phyloP scores from a whole-genome alignment of 1,140 invertebrate species.

The Conopomorpha cramerella region DNA sequence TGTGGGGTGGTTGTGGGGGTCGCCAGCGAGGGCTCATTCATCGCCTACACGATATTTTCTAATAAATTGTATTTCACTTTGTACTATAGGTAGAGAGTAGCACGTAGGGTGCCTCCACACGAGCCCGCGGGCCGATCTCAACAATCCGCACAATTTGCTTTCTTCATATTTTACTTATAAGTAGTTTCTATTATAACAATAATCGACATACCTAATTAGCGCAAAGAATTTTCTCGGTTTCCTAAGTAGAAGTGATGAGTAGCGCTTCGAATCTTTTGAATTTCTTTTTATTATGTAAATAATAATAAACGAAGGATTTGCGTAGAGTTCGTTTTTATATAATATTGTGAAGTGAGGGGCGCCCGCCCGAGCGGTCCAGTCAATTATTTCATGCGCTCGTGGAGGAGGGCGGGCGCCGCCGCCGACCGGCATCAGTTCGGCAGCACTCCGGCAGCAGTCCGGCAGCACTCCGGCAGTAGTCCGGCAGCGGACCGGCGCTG shows the following conservation, averaged over 20 bases:
- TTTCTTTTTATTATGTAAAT: constrained; percentile 51
- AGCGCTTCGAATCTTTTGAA: constrained; percentile 43
- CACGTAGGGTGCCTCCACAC: constrained; percentile 4
- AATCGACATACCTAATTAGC: constrained; percentile 27
- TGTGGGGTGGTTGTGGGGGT: too few species aligned
- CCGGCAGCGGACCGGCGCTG: background rate
- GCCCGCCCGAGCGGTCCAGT: constrained; percentile 37
- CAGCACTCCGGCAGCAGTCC: background rate
- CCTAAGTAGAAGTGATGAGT: constrained; percentile 48
- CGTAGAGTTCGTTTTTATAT: constrained; percentile 36
- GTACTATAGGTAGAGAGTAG: too few species aligned
- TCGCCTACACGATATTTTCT: too few species aligned
- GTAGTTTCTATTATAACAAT: constrained; percentile 45
- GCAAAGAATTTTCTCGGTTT: constrained; percentile 45
- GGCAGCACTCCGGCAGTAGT: background rate
- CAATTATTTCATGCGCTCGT: constrained; percentile 41
- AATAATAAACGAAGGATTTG: constrained; percentile 46
- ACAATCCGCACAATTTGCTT: too few species aligned
- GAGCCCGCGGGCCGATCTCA: constrained; percentile 3
- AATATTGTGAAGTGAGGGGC: constrained; percentile 24
- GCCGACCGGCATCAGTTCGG: background rate
- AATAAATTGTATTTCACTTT: too few species aligned
- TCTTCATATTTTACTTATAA: constrained; percentile 51
- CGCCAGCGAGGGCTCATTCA: too few species aligned
- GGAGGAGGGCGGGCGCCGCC: constrained; percentile 6